Evolutionary conservation across 2,888 invertebrate species (phyloP).

Genomic region (Piscicola geometra): DNA sequence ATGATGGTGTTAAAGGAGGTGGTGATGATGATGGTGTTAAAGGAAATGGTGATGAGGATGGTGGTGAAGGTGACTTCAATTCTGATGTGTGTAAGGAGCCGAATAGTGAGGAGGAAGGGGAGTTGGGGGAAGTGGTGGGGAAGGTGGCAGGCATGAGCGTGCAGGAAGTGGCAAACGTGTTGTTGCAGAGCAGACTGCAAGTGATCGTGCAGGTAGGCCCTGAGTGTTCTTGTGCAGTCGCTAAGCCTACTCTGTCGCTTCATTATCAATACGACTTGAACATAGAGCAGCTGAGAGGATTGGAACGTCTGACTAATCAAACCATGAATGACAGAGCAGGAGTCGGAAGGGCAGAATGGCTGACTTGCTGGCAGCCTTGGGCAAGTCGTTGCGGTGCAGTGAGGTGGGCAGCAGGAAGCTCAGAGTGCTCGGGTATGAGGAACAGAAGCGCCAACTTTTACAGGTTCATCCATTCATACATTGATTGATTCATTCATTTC

Average conservation of each 20-base stretch:
- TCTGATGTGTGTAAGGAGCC: no score
- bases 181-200: no score
- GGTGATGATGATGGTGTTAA: neutral
- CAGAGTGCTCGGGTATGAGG: neutral
- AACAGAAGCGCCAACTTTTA: neutral
- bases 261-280: no score
- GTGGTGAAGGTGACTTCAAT: no score
- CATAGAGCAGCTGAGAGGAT: no score
- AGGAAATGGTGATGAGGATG: neutral
- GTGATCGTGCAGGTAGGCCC: no score
- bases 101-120: neutral
- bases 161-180: neutral
- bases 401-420: neutral
- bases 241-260: no score
- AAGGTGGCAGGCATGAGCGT: neutral
- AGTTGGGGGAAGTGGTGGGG: neutral
- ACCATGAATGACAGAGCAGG: neutral
- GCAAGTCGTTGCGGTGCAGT: neutral
- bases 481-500: neutral
- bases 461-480: neutral
- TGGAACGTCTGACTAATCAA: no score
- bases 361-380: neutral
- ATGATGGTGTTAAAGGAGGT: neutral
- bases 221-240: no score
- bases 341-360: neutral